Percentiles rank a stretch among this genome's conserved stretches.
phyloP scores from a whole-genome alignment of 2,888 invertebrate genomes.

The Endomychus coccineus region DNA sequence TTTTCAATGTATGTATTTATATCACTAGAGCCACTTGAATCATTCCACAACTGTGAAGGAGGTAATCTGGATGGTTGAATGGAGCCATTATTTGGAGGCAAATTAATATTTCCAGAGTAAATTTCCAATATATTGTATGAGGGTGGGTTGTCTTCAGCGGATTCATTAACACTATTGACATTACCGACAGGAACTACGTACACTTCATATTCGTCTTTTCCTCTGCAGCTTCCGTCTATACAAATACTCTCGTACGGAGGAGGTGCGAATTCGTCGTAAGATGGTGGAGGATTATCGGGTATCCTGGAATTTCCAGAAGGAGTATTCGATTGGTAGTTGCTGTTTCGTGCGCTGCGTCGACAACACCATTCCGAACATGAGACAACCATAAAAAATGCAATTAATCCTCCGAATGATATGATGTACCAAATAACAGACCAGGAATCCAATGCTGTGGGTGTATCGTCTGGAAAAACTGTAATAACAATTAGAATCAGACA shows the following conservation, averaged over 20 bases:
- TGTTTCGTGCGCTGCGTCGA: slow-evolving; percentile 30
- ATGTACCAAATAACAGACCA: slow-evolving; percentile 54
- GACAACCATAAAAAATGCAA: slow-evolving; percentile 50
- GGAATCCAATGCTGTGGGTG: slow-evolving; percentile 39
- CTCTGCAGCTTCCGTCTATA: slow-evolving; percentile 31
- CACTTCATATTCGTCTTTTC: slow-evolving; percentile 44
- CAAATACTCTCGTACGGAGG: slow-evolving; percentile 49
- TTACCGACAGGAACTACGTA: slow-evolving; percentile 46
- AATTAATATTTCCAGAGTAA: no score
- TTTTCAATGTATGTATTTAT: no score
- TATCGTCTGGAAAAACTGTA: slow-evolving; percentile 27
- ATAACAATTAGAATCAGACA: no score
- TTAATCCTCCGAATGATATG: slow-evolving; percentile 50
- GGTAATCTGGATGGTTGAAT: no score
- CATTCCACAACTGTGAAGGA: no score
- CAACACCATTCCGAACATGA: slow-evolving; percentile 53
- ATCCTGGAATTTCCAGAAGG: slow-evolving; percentile 19
- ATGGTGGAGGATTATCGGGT: slow-evolving; percentile 47
- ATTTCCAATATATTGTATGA: no score
- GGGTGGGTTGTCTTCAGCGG: slow-evolving; percentile 24
- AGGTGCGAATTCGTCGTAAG: slow-evolving; percentile 51
- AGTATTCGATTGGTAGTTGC: slow-evolving; percentile 38
- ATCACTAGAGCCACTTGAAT: no score
- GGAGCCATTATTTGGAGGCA: no score
- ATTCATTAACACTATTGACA: slow-evolving; percentile 33